phyloP scores from a whole-genome alignment of 2,888 invertebrate genomes.

The Drosophila conformis region DNA sequence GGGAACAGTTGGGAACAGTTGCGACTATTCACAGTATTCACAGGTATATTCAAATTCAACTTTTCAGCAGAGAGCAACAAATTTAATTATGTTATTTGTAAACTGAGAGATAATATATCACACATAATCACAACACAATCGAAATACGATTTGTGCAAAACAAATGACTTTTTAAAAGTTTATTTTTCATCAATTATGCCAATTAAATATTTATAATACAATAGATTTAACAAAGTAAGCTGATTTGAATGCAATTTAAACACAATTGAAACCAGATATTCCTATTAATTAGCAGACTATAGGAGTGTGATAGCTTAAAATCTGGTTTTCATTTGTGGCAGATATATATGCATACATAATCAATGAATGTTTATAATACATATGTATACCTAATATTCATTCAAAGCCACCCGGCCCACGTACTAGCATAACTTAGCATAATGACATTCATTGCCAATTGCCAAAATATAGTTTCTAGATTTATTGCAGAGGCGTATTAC shows the following conservation, averaged over 20 bases:
- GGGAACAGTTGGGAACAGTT: slow-evolving; percentile 39
- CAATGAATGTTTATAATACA: background rate
- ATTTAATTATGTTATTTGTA: background rate
- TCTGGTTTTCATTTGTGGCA: background rate
- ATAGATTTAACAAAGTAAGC: background rate
- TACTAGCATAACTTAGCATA: background rate
- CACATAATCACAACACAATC: background rate
- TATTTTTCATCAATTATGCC: background rate
- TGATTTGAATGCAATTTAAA: background rate
- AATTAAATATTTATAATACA: background rate
- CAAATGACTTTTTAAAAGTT: background rate
- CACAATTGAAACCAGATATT: background rate
- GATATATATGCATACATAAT: background rate
- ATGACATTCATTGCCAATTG: slow-evolving; percentile 24
- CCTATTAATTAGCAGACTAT: background rate
- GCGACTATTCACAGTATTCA: slow-evolving; percentile 3
- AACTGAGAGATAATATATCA: background rate
- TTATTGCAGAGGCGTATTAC: slow-evolving; percentile 20
- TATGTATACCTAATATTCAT: background rate
- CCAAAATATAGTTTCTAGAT: slow-evolving; percentile 9
- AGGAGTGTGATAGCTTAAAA: background rate
- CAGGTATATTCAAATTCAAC: background rate
- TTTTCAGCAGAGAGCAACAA: background rate
- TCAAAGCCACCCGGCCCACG: background rate
- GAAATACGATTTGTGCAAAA: background rate